A percentile compares a stretch with the other conserved stretches of the same genome.
These are phyloP conservation scores for Actinemys pallida DNA, from an alignment of 2,113 vertebrate species.

Conservation along the genomic window DNA sequence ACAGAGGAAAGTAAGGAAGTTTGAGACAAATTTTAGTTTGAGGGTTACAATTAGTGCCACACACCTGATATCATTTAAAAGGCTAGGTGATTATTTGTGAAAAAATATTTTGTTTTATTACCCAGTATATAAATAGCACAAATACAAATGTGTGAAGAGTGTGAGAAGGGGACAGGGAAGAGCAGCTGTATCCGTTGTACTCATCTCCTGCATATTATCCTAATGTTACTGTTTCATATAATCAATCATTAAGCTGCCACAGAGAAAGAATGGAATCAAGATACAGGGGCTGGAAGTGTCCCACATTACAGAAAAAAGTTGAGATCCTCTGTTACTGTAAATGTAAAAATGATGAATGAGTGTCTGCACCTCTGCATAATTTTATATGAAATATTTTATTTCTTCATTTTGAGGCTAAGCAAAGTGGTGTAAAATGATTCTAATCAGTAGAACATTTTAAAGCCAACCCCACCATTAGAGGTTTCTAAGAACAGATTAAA, in stretches of 20 bases:
- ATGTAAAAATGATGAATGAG: neutral
- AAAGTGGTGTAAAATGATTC: neutral
- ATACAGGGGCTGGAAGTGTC: neutral
- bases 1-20: neutral
- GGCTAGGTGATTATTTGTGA: fast-evolving
- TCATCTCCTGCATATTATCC: neutral
- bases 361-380: too few species aligned
- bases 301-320: neutral
- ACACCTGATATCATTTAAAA: fast-evolving
- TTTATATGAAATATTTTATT: too few species aligned
- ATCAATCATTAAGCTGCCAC: neutral
- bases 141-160: neutral
- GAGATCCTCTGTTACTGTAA: neutral
- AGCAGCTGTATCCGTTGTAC: neutral
- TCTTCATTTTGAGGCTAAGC: too few species aligned
- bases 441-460: neutral
- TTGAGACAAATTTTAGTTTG: neutral
- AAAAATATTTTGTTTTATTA: fast-evolving
- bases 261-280: neutral
- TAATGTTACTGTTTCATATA: neutral
- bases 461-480: neutral
- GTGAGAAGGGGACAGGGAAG: neutral
- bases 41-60: neutral
- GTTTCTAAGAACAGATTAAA: too few species aligned
- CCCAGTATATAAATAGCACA: fast-evolving